Base-by-base conservation (phyloP, 2,888 invertebrate species). In the Syrista parreyssii region DNA sequence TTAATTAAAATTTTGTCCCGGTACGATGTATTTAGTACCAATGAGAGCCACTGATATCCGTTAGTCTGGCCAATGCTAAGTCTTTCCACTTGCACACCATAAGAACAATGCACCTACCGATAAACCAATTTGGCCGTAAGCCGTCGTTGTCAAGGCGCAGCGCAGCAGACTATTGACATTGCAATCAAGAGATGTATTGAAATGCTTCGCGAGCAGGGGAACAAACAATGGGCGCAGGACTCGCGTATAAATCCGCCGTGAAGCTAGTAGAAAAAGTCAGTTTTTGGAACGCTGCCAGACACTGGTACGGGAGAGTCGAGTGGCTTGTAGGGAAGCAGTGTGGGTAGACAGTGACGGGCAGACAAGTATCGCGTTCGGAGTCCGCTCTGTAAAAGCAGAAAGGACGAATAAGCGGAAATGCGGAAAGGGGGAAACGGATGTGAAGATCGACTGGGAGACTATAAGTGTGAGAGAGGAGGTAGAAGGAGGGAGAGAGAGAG, bases 211-310 rank as follows among this genome's bases (percentile, higher is more conserved):
- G 35, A 33, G 55, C 68, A 79, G 80, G 31, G 78, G 76, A 80
- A 82, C 82, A 80, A 82, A 79, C 68, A 68, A 40, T 32, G 76
- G 74, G 55, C 31, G 74, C 55, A 74, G 77, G 30, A 35, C 36
- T 31, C 72, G 72, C 71, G 71, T 71, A 71, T 71, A 71, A 40
- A 34, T n/a, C 12, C 30, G 35, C 35, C 3, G 68, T 32, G 31
- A 32, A 31, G 76, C 36, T 75, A 76, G 75, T 40, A 69, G 36
- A 73, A 77, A 75, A 76, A 75, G 68, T 74, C 75, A 77, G 76
- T 80, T 80, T 80, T 80, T 82, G 81, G 81, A 79, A 79, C 74
- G 75, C 74, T 73, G 80, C 73, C 76, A 75, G 68, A 72, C 31
- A 71, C 77, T 32, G 71, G 71, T 55, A 55, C 40, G 23, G 40